A percentile compares a stretch with the other conserved stretches of the same genome.
Conservation (phyloP, 2,888 invertebrate genomes). For the Empis livida region DNA sequence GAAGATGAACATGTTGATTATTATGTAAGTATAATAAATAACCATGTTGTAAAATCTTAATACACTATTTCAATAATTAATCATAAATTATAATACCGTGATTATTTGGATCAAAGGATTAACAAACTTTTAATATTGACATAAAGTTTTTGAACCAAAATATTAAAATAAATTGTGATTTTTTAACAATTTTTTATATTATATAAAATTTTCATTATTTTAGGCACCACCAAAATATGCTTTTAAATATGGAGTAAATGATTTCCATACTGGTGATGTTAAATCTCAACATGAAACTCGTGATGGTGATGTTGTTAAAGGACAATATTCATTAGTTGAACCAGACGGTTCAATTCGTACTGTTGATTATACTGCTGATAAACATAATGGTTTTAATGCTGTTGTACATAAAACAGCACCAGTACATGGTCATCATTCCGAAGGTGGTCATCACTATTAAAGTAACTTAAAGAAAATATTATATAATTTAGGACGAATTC, state of each 20-base stretch:
- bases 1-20: constrained; percentile 48
- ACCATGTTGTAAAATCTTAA: no score
- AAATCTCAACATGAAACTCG: constrained; percentile 52
- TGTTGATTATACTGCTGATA: constrained; percentile 36
- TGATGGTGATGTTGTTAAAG: constrained; percentile 51
- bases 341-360: constrained; percentile 63
- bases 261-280: constrained; percentile 44
- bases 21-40: constrained; percentile 41
- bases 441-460: not conserved
- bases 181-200: no score
- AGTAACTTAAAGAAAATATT: not conserved
- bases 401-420: constrained; percentile 36
- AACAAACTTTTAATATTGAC: no score
- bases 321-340: constrained; percentile 53
- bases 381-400: constrained; percentile 36
- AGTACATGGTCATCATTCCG: constrained; percentile 24
- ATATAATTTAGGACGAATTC: not conserved
- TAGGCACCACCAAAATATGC: constrained; percentile 50
- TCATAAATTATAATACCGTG: no score
- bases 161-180: no score
- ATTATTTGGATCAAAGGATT: no score
- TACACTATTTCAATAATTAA: no score
- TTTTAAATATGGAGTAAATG: constrained; percentile 42
- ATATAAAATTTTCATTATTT: not conserved
- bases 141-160: no score